Evolutionary conservation across 2,797 vertebrate species (phyloP).

Genomic region (Hypotaenidia okinawae): DNA sequence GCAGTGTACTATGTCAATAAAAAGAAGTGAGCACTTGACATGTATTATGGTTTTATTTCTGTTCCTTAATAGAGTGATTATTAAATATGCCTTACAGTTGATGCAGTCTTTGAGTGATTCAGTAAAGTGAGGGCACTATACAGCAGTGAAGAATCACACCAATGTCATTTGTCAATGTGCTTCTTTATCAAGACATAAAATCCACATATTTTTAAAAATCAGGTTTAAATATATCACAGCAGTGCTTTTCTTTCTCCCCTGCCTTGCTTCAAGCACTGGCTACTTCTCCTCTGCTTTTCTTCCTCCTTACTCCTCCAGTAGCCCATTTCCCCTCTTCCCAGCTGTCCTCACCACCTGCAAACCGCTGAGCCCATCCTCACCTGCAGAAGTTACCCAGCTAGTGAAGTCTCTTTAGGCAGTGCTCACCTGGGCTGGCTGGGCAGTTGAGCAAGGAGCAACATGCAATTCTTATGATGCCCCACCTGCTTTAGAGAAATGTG

Average conservation of each 20-base stretch:
- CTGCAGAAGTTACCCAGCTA: background rate
- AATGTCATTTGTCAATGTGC: background rate
- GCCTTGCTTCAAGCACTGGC: background rate
- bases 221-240: background rate
- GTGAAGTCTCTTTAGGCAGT: background rate
- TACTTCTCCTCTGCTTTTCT: background rate
- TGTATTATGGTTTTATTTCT: background rate
- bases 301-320: background rate
- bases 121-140: background rate
- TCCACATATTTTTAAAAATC: background rate
- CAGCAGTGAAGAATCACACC: background rate
- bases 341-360: background rate
- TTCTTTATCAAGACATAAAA: background rate
- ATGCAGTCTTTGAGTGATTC: background rate
- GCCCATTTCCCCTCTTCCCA: background rate
- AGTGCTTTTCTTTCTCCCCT: background rate
- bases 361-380: background rate
- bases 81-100: background rate
- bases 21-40: fast-evolving
- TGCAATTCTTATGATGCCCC: background rate
- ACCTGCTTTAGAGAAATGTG: background rate
- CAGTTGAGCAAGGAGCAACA: background rate
- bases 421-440: background rate
- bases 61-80: background rate
- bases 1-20: background rate